Evolutionary conservation across 2,888 invertebrate genomes (phyloP), one percentile per base, ranked within the genome.

Genomic region (Bhutanitis thaidina): DNA sequence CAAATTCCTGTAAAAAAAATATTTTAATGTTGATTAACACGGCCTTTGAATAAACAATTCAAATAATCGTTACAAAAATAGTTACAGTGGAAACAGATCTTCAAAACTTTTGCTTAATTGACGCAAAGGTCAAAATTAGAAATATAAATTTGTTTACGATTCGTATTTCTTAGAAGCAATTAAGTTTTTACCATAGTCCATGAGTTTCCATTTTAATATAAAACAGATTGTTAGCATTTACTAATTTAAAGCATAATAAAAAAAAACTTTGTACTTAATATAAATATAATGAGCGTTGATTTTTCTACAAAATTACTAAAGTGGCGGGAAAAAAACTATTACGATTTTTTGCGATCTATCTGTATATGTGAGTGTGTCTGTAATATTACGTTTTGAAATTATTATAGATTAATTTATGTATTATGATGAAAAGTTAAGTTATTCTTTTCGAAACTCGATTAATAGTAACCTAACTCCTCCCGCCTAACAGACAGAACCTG

Each of bases 51-150:
- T 20, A 2, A 20, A 20, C 2, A 20, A 3, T 3, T 20, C 20
- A 20, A 20, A 20, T 20, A 3, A 20, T 3, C 2, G 20, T 20
- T 3, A 20, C n/a, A n/a, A n/a, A n/a, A n/a, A n/a, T n/a, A n/a
- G n/a, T n/a, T n/a, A n/a, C n/a, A n/a, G n/a, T n/a, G n/a, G n/a
- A n/a, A n/a, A n/a, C n/a, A n/a, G n/a, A n/a, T n/a, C n/a, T n/a
- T n/a, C n/a, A n/a, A n/a, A 3, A 5, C 16, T 13, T 25, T 30
- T 5, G 30, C 34, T 12, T 20, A 49, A 35, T 13, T 49, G 36
- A 43, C 41, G 35, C 35, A 37, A 43, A 49, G 49, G 49, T 49
- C 49, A 49, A 29, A 12, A 29, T 36, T 35, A 41, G 5, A 13
- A 14, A 25, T 25, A 34, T 1, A 13, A 47, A 20, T 41, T 43